A percentile compares a stretch with the other conserved stretches of the same genome.
phyloP scores from a whole-genome alignment of 2,888 invertebrate species.

The Cheilosia urbana region DNA sequence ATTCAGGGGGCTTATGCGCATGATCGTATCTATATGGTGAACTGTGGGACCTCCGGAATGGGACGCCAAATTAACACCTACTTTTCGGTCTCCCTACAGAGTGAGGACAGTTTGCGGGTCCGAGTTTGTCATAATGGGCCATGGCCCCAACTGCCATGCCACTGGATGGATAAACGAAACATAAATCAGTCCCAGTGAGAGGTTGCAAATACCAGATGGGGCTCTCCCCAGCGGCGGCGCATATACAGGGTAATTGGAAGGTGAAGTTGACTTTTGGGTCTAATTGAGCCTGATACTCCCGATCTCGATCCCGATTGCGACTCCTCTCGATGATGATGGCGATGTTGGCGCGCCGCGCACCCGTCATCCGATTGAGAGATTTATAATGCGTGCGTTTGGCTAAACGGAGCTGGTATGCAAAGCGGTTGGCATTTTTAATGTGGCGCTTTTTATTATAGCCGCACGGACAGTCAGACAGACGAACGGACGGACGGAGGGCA shows the following conservation, averaged over 20 bases:
- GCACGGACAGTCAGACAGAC: conserved; percentile 9
- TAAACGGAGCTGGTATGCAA: conserved; percentile 71
- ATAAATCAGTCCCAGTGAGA: conserved; percentile 73
- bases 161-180: conserved; percentile 68
- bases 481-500: not conserved
- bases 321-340: conserved; percentile 59
- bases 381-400: conserved; percentile 67
- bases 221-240: not conserved
- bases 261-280: conserved; percentile 54
- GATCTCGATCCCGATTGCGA: conserved; percentile 5
- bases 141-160: conserved; percentile 27
- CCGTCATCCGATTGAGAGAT: conserved; percentile 67
- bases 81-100: conserved; percentile 43
- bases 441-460: conserved; percentile 39
- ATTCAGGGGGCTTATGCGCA: conserved; percentile 22
- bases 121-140: conserved; percentile 61
- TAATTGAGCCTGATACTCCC: conserved; percentile 47
- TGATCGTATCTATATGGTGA: conserved; percentile 69
- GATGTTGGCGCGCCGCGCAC: conserved; percentile 34
- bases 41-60: conserved; percentile 63
- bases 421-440: conserved; percentile 64
- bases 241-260: conserved; percentile 3
- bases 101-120: conserved; percentile 36
- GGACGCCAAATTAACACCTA: conserved; percentile 74
- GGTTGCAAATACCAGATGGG: conserved; percentile 43